Conservation (phyloP, 2,797 vertebrate genomes). For the Poecilia velifera region DNA sequence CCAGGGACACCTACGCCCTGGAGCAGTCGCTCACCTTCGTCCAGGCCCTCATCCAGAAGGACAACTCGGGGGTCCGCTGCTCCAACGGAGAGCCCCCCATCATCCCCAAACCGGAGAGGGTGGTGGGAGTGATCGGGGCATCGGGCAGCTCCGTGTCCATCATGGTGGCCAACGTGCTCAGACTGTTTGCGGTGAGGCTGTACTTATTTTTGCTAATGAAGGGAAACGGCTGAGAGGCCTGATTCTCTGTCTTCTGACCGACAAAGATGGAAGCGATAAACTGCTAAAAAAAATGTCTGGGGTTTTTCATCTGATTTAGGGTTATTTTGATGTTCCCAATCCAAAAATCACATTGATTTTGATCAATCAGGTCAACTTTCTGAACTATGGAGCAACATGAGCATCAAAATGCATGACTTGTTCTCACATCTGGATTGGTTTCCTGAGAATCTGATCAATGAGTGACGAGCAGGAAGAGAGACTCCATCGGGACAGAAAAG, state of each 20-base stretch:
- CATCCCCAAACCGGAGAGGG: slow-evolving; percentile 86
- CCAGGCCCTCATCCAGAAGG: slow-evolving; percentile 88
- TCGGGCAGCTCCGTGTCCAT: slow-evolving; percentile 94
- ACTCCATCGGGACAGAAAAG: too few relatives aligned
- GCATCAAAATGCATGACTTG: too few relatives aligned
- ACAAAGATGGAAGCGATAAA: slow-evolving; percentile 27
- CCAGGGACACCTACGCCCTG: slow-evolving; percentile 90
- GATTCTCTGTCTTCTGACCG: slow-evolving; percentile 1
- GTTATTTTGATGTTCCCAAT: too few relatives aligned
- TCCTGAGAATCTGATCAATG: too few relatives aligned
- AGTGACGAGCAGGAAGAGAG: too few relatives aligned
- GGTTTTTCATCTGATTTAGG: too few relatives aligned
- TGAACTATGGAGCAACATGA: too few relatives aligned
- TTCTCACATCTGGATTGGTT: too few relatives aligned
- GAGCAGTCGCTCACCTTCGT: slow-evolving; percentile 92
- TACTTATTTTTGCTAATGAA: slow-evolving; percentile 4
- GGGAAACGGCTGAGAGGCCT: background rate
- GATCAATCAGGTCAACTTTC: too few relatives aligned
- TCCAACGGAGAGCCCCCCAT: slow-evolving; percentile 86
- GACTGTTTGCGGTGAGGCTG: slow-evolving; percentile 86
- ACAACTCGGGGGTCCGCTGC: slow-evolving; percentile 85
- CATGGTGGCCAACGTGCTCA: slow-evolving; percentile 94
- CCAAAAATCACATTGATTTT: too few relatives aligned
- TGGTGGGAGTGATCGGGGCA: slow-evolving; percentile 91
- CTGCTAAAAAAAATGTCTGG: too few relatives aligned